Evolutionary conservation across 2,797 vertebrate genomes (phyloP), one percentile per base, ranked within the genome.

Genomic region (Threskiornis aethiopicus): DNA sequence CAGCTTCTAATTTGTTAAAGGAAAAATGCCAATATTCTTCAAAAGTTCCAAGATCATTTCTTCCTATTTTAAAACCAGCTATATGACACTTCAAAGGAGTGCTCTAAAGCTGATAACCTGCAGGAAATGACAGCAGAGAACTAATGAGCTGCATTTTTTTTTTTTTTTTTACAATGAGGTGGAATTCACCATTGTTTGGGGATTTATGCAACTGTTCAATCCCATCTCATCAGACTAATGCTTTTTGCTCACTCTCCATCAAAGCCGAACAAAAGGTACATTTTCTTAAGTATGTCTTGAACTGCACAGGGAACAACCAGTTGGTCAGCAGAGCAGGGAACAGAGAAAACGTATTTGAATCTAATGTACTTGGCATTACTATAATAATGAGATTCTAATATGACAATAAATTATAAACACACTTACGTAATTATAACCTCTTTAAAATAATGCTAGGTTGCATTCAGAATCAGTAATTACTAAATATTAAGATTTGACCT

Each of bases 1-100:
- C 62, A 91, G 87, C 58, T 90, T 82, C 76, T 93, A 88, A 95
- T 94, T 95, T 16, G 24, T 94, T 96, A 95, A 96, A 95, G 95
- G 73, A 90, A 95, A 95, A 96, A 90, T 88, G 87, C 9, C 94
- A 79, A 84, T 94, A 89, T 90, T 87, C 79, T 91, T 88, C 55
- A 54, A 86, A 92, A 96, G 62, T 84, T 93, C 22, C 44, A 72
- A 66, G n/a, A 88, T 35, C 7, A 93, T 90, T 96, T 89, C 58
- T 46, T 94, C 57, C 71, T 87, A 46, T 77, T 93, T 93, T 84
- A 91, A 94, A 85, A 80, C 9, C 49, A 92, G 65, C 64, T 89
- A 46, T 28, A 70, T 54, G 75, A 84, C 73, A 83, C 73, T 87
- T 96, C 75, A 92, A 73, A 87, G 44, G 85, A 92, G 41, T 46